Evolutionary conservation across 1,140 invertebrate genomes (phyloP).

Genomic region (Reticulitermes speratus): DNA sequence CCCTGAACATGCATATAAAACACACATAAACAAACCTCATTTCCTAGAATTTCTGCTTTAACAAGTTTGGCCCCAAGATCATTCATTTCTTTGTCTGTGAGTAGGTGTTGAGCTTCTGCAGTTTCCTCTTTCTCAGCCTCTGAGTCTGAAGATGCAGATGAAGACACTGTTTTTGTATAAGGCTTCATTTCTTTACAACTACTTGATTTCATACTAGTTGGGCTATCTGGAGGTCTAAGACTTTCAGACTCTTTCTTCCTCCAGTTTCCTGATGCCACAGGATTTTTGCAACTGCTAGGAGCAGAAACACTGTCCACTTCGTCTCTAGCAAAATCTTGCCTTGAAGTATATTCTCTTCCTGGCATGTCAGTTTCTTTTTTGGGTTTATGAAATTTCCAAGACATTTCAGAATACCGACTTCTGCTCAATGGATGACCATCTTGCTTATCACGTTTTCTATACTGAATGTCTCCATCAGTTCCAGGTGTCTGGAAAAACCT

Average conservation of each 20-base stretch:
- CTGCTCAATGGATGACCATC: not conserved
- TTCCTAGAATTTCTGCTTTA: constrained; percentile 88
- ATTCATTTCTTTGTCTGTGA: constrained; percentile 83
- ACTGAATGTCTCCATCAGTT: not conserved
- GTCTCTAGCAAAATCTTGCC: not conserved
- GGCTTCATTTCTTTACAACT: not conserved
- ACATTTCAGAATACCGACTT: not conserved
- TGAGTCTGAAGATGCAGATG: not conserved
- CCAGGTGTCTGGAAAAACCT: not conserved
- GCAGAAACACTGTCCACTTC: not conserved
- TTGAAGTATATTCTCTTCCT: not conserved
- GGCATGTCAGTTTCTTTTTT: not conserved
- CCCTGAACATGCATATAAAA: no score
- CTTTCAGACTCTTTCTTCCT: not conserved
- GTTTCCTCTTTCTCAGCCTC: constrained; percentile 28
- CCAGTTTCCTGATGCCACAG: not conserved
- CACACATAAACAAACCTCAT: constrained; percentile 51
- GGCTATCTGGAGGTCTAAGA: not conserved
- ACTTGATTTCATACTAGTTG: not conserved
- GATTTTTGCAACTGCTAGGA: not conserved
- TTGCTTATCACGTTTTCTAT: not conserved
- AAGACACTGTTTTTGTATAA: no score
- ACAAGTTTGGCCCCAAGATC: constrained; percentile 81
- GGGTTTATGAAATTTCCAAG: constrained; percentile 7
- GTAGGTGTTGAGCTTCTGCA: constrained; percentile 39